Evolutionary conservation across 2,888 invertebrate genomes (phyloP), one percentile per base, ranked within the genome.

Genomic region (Microplitis deprimator): DNA sequence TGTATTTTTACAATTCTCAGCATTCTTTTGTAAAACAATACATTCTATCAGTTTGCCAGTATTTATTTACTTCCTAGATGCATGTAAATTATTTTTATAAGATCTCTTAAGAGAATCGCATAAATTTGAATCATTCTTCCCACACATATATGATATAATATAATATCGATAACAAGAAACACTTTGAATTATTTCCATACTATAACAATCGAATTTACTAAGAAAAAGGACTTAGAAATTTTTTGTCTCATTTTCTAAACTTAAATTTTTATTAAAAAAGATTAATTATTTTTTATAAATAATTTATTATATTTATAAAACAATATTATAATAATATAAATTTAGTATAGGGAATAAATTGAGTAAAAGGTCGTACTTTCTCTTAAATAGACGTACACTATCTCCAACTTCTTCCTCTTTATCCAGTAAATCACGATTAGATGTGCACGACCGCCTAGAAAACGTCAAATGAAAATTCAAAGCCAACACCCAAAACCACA

Each of bases 381-480:
- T 41, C 76, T 72, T 20, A 16, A 60, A 76, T 5, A 50, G 13
- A 50, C 50, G 50, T 50, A 50, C 50, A 50, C 10, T 50, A 50
- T 50, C 50, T 50, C 50, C 50, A 13, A 13, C 50, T 50, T 50
- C 76, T 76, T 76, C 76, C 76, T 71, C 41, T 68, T 41, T 61
- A 68, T 72, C 40, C 68, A 76, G 62, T 68, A 68, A 76, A 72
- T 76, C 76, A 76, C 76, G 72, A 76, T 76, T 76, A 76, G 76
- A 68, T 41, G 60, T 76, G 72, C 76, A 72, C 72, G 76, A 75
- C 75, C 64, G 70, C 60, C 70, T 75, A 74, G 29, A 41, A 73
- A 41, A 60, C 41, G 61, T 62, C 75, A 68, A 75, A 68, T 38
- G 62, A 61, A 60, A 75, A 69, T 68, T 41, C 62, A 68, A 41